Evolutionary conservation across 2,888 invertebrate genomes (phyloP).

Genomic region (Dryomyza anilis): DNA sequence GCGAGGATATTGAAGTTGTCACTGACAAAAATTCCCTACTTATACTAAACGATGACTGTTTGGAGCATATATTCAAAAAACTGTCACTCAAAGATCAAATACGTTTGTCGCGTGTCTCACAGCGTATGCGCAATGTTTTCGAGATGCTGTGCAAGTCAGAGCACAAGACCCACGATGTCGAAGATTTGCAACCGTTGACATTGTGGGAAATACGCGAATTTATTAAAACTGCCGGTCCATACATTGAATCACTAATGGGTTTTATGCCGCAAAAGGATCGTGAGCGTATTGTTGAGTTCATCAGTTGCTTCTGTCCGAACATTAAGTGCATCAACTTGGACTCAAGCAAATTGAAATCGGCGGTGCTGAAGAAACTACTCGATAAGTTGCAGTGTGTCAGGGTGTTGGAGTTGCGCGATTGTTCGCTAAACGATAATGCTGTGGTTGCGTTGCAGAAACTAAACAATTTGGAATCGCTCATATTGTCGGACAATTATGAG

Average conservation of each 20-base stretch:
- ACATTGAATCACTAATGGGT: conserved; percentile 23
- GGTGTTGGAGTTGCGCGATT: conserved; percentile 23
- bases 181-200: conserved; percentile 18
- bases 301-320: conserved; percentile 22
- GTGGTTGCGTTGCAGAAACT: conserved; percentile 16
- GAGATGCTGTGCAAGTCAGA: conserved; percentile 24
- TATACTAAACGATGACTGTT: conserved; percentile 33
- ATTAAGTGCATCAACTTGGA: conserved; percentile 17
- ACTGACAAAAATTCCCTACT: background rate
- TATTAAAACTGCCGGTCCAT: conserved; percentile 24
- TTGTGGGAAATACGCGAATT: conserved; percentile 33
- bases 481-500: conserved; percentile 24
- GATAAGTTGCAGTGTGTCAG: background rate
- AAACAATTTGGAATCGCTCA: conserved; percentile 11
- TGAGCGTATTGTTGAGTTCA: conserved; percentile 28
- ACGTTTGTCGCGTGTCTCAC: conserved; percentile 24
- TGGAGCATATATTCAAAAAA: conserved; percentile 26
- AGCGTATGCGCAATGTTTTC: conserved; percentile 26
- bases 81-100: conserved; percentile 28
- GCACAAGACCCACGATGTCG: conserved; percentile 15
- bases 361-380: conserved; percentile 14
- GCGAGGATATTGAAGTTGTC: background rate
- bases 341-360: conserved; percentile 14
- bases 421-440: conserved; percentile 16
- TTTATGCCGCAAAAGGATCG: conserved; percentile 23